phyloP scores from a whole-genome alignment of 2,888 invertebrate genomes.

The Thyatira batis region DNA sequence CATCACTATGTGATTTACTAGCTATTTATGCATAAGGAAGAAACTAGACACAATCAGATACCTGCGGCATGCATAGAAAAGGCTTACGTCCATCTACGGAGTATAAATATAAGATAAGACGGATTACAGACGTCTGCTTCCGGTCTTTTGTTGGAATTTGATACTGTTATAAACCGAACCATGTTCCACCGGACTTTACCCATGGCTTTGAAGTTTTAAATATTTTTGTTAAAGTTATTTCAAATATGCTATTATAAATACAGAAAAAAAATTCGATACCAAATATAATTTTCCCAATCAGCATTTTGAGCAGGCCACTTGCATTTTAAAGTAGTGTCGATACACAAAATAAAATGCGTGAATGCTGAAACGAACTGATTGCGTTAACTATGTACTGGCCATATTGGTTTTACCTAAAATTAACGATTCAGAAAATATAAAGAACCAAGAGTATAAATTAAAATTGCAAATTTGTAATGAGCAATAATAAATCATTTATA shows the following conservation, averaged over 20 bases:
- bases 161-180: not conserved
- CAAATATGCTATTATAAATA: not conserved
- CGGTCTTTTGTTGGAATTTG: not conserved
- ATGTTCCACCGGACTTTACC: not conserved
- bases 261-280: too few relatives aligned
- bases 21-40: too few relatives aligned
- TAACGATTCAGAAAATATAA: not conserved
- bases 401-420: not conserved
- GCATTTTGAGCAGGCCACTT: not conserved
- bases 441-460: not conserved
- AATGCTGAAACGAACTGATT: not conserved
- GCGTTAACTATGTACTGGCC: not conserved
- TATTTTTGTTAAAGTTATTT: too few relatives aligned
- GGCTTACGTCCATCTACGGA: not conserved
- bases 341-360: not conserved
- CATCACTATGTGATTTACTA: too few relatives aligned
- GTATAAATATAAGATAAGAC: not conserved
- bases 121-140: not conserved
- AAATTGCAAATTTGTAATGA: not conserved
- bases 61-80: not conserved
- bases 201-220: too few relatives aligned
- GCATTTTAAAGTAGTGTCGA: not conserved
- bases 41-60: not conserved
- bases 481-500: too few relatives aligned
- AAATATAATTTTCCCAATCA: too few relatives aligned